A percentile compares a stretch with the other conserved stretches of the same genome.
These are phyloP conservation scores for Nematostella vectensis DNA, from an alignment of 92 coral and sea anemone species.

Conservation along the genomic window DNA sequence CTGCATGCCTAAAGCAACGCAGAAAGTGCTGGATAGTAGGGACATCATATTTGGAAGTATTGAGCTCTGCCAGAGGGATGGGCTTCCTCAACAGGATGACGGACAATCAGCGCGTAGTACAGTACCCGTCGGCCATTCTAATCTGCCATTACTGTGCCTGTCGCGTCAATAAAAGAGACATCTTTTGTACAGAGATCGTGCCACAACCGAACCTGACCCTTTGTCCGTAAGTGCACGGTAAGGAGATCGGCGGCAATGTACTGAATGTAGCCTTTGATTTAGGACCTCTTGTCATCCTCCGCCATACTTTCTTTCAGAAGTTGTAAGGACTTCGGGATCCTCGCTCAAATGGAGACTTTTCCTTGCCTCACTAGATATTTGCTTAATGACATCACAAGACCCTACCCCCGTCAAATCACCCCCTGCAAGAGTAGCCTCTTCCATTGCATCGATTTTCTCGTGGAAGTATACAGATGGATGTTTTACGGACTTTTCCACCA, in stretches of 20 bases:
- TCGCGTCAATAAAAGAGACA: conserved; percentile 31
- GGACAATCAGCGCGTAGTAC: conserved; percentile 31
- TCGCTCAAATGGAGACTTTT: background rate
- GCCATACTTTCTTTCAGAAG: conserved; percentile 1
- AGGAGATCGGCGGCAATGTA: conserved; percentile 22
- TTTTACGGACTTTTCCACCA: conserved; percentile 4
- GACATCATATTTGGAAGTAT: conserved; percentile 31
- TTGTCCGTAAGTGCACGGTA: conserved; percentile 40
- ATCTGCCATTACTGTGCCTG: conserved; percentile 25
- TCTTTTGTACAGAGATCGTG: conserved; percentile 24
- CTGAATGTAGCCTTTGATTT: conserved; percentile 22
- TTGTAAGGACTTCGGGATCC: background rate
- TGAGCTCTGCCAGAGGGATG: conserved; percentile 37
- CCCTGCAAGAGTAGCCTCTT: conserved; percentile 5
- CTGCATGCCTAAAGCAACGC: conserved; percentile 23
- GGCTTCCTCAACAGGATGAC: conserved; percentile 18
- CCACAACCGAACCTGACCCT: conserved; percentile 45
- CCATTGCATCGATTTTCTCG: conserved; percentile 7
- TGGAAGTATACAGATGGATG: conserved; percentile 8
- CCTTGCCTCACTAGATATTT: conserved; percentile 22
- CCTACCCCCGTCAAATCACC: conserved; percentile 20
- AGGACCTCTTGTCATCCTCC: background rate
- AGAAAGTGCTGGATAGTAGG: conserved; percentile 22
- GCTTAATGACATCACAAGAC: conserved; percentile 2
- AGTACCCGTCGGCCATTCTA: conserved; percentile 21